phyloP scores from a whole-genome alignment of 2,888 invertebrate species.

The Lasioglossum figueresi region DNA sequence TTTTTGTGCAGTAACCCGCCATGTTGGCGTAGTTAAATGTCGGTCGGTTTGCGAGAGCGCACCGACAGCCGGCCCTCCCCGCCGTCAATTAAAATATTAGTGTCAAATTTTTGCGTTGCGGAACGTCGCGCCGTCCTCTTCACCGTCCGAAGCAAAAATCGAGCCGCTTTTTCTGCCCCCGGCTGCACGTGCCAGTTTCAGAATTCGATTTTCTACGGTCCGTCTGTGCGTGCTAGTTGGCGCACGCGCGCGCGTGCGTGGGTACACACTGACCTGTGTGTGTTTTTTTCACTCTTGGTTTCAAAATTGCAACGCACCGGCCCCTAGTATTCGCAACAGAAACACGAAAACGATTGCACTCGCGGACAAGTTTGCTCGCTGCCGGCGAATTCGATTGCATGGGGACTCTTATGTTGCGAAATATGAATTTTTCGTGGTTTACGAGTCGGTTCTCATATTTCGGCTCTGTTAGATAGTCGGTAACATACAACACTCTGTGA shows the following conservation, averaged over 20 bases:
- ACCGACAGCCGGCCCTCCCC: conserved; percentile 2
- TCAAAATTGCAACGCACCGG: neutral
- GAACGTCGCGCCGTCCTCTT: neutral
- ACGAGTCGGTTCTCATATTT: too few relatives aligned
- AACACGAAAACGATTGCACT: conserved; percentile 4
- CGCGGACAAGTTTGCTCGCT: neutral
- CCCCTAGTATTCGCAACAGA: neutral
- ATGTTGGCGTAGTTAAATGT: conserved; percentile 53
- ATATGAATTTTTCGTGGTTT: neutral
- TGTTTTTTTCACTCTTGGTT: conserved; percentile 2
- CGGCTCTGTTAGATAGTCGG: neutral
- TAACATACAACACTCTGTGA: neutral
- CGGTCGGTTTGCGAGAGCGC: conserved; percentile 4
- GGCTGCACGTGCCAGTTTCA: neutral
- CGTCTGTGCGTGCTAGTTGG: too few relatives aligned
- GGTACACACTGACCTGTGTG: neutral
- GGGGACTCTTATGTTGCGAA: too few relatives aligned
- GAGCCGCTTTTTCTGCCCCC: neutral
- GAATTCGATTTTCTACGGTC: neutral
- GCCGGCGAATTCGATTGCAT: neutral
- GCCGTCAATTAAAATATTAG: conserved; percentile 33
- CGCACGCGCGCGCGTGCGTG: neutral
- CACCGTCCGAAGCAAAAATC: neutral
- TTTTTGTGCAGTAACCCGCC: conserved; percentile 64
- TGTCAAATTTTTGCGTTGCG: conserved; percentile 16